A percentile compares a stretch with the other conserved stretches of the same genome.
Conservation (phyloP, 2,888 invertebrate genomes). For the Ectemnius cavifrons region DNA sequence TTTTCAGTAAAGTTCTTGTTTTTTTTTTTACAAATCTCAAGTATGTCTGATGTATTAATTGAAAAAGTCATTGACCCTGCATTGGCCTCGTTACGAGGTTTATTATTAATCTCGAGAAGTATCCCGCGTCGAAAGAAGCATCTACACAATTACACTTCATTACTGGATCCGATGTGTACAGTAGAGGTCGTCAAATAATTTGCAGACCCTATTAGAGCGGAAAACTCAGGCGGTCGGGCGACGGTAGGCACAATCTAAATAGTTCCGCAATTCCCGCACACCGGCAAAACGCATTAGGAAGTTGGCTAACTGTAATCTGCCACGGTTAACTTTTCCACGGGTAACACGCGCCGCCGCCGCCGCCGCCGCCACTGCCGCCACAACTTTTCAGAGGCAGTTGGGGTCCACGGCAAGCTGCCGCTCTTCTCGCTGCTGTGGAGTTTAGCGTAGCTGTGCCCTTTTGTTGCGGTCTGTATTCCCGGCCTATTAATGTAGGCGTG, state of each 20-base stretch:
- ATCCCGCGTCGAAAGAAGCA: background rate
- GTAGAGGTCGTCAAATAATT: slow-evolving; percentile 13
- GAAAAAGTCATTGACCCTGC: too few relatives aligned
- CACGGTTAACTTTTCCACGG: slow-evolving; percentile 8
- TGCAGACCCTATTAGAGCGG: background rate
- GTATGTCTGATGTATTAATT: too few relatives aligned
- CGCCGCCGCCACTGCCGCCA: background rate
- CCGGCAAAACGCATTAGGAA: slow-evolving; percentile 12
- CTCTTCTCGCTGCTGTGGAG: too few relatives aligned
- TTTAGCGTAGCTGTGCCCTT: too few relatives aligned
- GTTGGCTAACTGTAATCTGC: slow-evolving; percentile 9
- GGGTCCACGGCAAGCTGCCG: too few relatives aligned
- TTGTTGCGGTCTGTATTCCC: too few relatives aligned
- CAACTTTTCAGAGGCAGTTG: too few relatives aligned
- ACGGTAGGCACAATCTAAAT: slow-evolving; percentile 6
- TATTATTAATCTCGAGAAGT: too few relatives aligned
- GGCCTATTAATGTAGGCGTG: too few relatives aligned
- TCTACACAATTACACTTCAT: slow-evolving; percentile 1
- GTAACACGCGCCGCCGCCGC: background rate
- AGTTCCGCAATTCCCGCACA: slow-evolving; percentile 8
- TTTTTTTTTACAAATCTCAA: too few relatives aligned
- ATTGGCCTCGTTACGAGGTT: too few relatives aligned
- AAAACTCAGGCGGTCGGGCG: background rate
- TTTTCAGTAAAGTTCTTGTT: too few relatives aligned
- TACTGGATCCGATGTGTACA: slow-evolving; percentile 3